Evolutionary conservation across 2,888 invertebrate genomes (phyloP), one percentile per base, ranked within the genome.

Genomic region (Drosophila anomelani): DNA sequence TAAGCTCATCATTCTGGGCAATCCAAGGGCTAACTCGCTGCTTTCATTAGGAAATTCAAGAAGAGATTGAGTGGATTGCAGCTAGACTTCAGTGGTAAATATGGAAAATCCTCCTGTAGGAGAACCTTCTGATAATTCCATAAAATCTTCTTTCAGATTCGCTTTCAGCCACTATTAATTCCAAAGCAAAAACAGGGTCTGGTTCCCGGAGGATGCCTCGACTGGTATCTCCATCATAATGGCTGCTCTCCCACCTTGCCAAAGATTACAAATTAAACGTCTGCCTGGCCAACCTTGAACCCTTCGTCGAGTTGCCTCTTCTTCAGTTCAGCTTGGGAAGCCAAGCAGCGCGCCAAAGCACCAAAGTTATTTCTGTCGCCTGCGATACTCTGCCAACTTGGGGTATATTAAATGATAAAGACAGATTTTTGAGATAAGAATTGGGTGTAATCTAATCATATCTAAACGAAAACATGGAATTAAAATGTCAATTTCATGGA

Each of bases 231-330:
- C 13, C n/a, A 36, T 56, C 10, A 43, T 56, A 56, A 68, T 68
- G 71, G 47, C 47, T 70, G 29, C 70, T 68, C 46, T 69, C 29
- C 70, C 71, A 41, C 62, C 61, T 59, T 6, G 54, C 32, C 53
- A 53, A 53, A 69, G 67, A 79, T 70, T 60, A 71, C 79, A 84
- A 78, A 81, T 67, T 84, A 78, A 72, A 54, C 61, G 44, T 38
- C 39, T 55, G 20, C 20, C 41, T 72, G 47, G 39, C 67, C 72
- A 87, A 76, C 84, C 84, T 85, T 85, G 84, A 85, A 89, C 89
- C 85, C 75, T 76, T 77, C 15, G 51, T 75, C 60, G 59, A 51
- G 76, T 76, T 74, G 78, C 44, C 79, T 78, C 77, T 75, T 72
- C 73, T 61, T 63, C 59, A 62, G 87, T 73, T 86, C 64, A 79